Percentiles rank a stretch among this genome's conserved stretches.
Conservation (phyloP, 1,140 invertebrate genomes). For the Halictus rubicundus region DNA sequence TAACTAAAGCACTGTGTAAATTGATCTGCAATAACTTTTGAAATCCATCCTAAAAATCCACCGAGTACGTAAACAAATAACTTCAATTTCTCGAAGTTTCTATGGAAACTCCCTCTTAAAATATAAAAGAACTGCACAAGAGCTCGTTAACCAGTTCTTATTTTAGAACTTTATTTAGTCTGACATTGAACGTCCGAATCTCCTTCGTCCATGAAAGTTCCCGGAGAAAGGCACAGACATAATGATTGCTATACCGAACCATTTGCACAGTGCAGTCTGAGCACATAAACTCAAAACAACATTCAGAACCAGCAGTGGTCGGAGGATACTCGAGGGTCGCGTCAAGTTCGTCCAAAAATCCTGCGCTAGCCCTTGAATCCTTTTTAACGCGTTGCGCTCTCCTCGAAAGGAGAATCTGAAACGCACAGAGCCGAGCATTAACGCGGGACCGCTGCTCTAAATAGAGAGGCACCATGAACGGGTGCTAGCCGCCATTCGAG, state of each 20-base stretch:
- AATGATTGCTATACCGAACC: too few species aligned
- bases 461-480: not conserved
- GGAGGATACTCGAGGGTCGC: not conserved
- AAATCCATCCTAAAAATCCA: too few species aligned
- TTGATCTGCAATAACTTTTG: too few species aligned
- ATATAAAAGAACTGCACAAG: too few species aligned
- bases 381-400: not conserved
- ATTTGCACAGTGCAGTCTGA: too few species aligned
- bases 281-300: too few species aligned
- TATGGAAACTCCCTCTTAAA: not conserved
- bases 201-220: not conserved
- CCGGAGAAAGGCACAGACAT: too few species aligned
- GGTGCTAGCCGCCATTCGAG: conserved; percentile 11
- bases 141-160: not conserved
- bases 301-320: too few species aligned
- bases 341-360: not conserved
- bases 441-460: conserved; percentile 5
- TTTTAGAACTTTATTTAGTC: not conserved
- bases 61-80: too few species aligned
- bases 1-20: too few species aligned
- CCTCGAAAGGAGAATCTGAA: not conserved
- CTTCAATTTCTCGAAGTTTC: too few species aligned
- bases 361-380: not conserved
- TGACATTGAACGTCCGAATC: not conserved
- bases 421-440: not conserved